Percentiles rank a stretch among this genome's conserved stretches.
Evolutionary conservation across 2,113 vertebrate species (phyloP).

Genomic region (Ammodytes marinus): DNA sequence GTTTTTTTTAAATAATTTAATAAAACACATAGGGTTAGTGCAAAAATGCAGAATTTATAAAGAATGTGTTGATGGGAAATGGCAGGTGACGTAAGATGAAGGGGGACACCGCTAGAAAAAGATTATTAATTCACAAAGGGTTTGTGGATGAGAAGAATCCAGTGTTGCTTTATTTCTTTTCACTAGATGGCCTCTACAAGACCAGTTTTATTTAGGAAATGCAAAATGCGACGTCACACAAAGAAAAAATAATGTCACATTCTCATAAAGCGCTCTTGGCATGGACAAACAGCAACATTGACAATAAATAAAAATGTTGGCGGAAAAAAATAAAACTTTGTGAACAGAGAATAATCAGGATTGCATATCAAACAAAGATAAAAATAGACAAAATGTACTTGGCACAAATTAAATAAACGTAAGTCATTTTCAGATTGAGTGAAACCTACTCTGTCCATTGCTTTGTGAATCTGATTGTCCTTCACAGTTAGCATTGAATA

Average conservation of each 20-base stretch:
- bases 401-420: constrained; percentile 83
- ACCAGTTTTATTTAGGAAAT: constrained; percentile 81
- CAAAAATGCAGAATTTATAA: constrained; percentile 2
- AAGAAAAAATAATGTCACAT: constrained; percentile 82
- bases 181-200: constrained; percentile 77
- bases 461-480: constrained; percentile 86
- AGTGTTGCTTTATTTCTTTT: constrained; percentile 84
- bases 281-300: constrained; percentile 85
- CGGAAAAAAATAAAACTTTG: constrained; percentile 76
- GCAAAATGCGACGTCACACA: constrained; percentile 79
- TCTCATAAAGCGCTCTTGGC: constrained; percentile 82
- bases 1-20: background rate
- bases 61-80: constrained; percentile 18
- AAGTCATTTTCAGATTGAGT: constrained; percentile 77
- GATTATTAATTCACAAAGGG: constrained; percentile 66
- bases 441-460: constrained; percentile 79
- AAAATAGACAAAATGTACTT: constrained; percentile 79
- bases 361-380: constrained; percentile 82
- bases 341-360: constrained; percentile 78
- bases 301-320: constrained; percentile 85
- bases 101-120: constrained; percentile 27
- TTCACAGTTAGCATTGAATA: constrained; percentile 81
- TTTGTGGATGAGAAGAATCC: constrained; percentile 79
- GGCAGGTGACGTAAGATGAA: constrained; percentile 25
- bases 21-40: background rate